Evolutionary conservation across 2,888 invertebrate genomes (phyloP), one percentile per base, ranked within the genome.

Genomic region (Pediacus dermestoides): DNA sequence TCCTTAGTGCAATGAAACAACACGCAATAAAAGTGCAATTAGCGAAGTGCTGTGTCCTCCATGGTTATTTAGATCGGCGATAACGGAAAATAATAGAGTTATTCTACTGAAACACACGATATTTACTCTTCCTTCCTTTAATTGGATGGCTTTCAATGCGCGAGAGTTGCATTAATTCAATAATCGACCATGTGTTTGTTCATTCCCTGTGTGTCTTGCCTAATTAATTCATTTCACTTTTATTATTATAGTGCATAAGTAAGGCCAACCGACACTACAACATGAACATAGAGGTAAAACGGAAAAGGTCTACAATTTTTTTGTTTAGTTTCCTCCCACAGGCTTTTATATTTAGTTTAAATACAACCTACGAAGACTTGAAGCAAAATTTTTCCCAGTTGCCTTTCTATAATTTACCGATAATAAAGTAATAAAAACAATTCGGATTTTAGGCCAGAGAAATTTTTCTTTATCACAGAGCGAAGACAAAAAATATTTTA

Each of bases 61-160:
- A 64, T 61, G 66, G 58, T 66, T 66, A 66, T 67, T 66, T 67
- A 66, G 66, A 67, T 68, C 57, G 44, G 42, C 52, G 64, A 66
- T 64, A 66, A 64, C 53, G 60, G 59, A 54, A 65, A 66, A 64
- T 64, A 65, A 65, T 64, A 61, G 61, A 63, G 62, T 61, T 61
- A 61, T 64, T 61, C 63, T 63, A 58, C 55, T 62, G 63, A 58
- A 60, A 63, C 63, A 53, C 61, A 61, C 60, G 61, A 61, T 63
- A 62, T 61, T 60, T 59, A 53, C 55, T 61, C 60, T 61, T 61
- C 61, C 61, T 63, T 59, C 60, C 53, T 60, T 55, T 64, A 64
- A 64, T 64, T 64, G 59, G 61, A 47, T 46, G 36, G 35, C 27
- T 25, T 35, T 39, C 39, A 39, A 40, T 42, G 39, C 36, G n/a